Evolutionary conservation across 1,140 invertebrate species (phyloP).

Genomic region (Aricia agestis): DNA sequence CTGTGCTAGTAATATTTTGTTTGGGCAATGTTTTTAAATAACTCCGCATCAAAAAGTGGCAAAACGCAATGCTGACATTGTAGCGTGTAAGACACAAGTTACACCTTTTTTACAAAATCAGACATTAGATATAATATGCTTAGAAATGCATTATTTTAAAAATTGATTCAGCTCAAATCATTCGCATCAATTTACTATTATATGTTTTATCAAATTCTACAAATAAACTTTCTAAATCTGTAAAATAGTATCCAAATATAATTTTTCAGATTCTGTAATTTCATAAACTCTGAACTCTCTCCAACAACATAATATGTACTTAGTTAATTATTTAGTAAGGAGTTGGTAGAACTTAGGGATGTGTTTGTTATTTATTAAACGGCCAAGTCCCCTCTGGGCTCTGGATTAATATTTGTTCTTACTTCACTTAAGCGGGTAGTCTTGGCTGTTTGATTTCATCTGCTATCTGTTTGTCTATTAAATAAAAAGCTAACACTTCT

Average conservation of each 20-base stretch:
- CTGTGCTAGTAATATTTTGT: too few relatives aligned
- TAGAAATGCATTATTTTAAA: too few relatives aligned
- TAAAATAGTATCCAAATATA: not conserved
- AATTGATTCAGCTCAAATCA: too few relatives aligned
- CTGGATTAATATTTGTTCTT: not conserved
- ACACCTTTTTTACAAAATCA: too few relatives aligned
- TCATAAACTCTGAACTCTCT: not conserved
- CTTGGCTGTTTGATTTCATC: not conserved
- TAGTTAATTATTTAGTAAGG: not conserved
- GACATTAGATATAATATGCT: too few relatives aligned
- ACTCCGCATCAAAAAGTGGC: too few relatives aligned
- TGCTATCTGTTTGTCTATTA: not conserved
- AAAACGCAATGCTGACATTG: too few relatives aligned
- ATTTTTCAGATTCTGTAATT: not conserved
- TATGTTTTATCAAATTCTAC: too few relatives aligned
- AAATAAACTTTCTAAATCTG: too few relatives aligned
- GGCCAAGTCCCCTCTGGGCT: not conserved
- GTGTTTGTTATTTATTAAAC: conserved; percentile 3
- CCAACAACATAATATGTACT: not conserved
- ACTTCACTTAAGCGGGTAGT: not conserved
- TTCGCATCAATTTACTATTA: too few relatives aligned
- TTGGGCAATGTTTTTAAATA: too few relatives aligned
- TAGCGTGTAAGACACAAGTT: too few relatives aligned
- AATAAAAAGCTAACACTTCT: not conserved
- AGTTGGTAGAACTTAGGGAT: not conserved